Base-by-base conservation (phyloP, 2,113 vertebrate species). In the Colaptes auratus region DNA sequence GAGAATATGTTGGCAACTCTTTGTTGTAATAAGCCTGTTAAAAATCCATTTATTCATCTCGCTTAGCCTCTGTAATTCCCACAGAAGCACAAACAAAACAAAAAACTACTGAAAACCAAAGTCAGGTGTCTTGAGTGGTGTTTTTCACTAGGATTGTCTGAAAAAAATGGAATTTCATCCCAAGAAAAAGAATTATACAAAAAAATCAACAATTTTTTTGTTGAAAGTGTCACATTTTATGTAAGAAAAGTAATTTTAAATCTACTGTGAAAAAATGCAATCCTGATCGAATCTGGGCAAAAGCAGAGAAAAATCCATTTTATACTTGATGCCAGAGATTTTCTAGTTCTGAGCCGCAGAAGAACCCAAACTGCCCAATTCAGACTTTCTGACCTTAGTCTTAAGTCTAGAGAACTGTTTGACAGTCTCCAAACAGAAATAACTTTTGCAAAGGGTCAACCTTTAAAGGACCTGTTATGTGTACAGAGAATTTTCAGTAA, bases 11-110 rank as follows among this genome's bases (percentile, higher is more conserved):
- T 94, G 86, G 66, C 83, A 96, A 73, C 31, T 82, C 64, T 85
- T 93, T 19, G 5, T 58, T 86, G 48, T 58, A 87, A 90, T 83
- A 86, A 96, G 69, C 23, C 42, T 77, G 69, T 80, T 95, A 91
- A 88, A 94, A 94, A 90, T 83, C 61, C 36, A 72, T 94, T 92
- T 92, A 64, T 93, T 86, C n/a, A 72, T 91, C 72, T 86, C 21
- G 67, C 89, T 91, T 88, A 73, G 15, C 33, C 64, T 83, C 65
- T 78, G 0, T 70, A 91, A 91, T 83, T 90, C 72, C 72, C 69
- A 61, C 2, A 33, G 88, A 89, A 87, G 44, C 11, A 79, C 4
- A 83, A 85, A 82, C 24, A 4, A n/a, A 80, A 28, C 23, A 56
- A 89, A 61, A 31, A 88, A 44, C 15, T 80, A 39, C 35, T 42